Evolutionary conservation across 2,113 vertebrate species (phyloP), one percentile per base, ranked within the genome.

Genomic region (Shinisaurus crocodilurus): DNA sequence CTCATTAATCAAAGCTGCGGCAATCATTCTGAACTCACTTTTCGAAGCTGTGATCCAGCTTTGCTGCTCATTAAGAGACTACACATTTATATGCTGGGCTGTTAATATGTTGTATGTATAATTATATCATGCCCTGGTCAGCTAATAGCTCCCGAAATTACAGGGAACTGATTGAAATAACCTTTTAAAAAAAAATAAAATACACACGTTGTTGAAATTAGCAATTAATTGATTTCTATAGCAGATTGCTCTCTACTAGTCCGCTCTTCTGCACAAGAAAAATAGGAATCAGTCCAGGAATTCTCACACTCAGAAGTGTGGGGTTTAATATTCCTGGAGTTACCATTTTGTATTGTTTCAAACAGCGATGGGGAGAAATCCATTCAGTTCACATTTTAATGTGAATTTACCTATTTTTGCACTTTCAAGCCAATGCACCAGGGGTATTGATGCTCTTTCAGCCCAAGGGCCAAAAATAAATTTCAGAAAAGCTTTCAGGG

Each of bases 51-150:
- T 32, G 88, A 48, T 43, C n/a, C 8, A 9, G 79, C 76, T 93
- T 89, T 0, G 0, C 72, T 0, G 0, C 18, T 90, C 89, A 82
- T 91, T 91, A 93, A 43, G n/a, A 74, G 79, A 86, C 85, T 23
- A 25, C 69, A 83, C 67, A 90, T 29, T 70, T 89, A 54, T 16
- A 29, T 0, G 67, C 43, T 54, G 57, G n/a, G 54, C 50, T 72
- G 15, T 94, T 95, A 94, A 85, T 63, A 77, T 0, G 63, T 15
- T 91, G 87, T 25, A 54, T 86, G 32, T 88, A 93, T 93, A 90
- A 94, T 94, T 93, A 90, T 86, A 92, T 89, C 57, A 34, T 54
- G 86, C 84, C 75, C 89, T 32, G 69, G 92, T 74, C 94, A 93
- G 60, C 43, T 91, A 87, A 60, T 70, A 69, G 88, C 32, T 93